phyloP scores from a whole-genome alignment of 1,140 invertebrate species.

The Lasioglossum baleicum region DNA sequence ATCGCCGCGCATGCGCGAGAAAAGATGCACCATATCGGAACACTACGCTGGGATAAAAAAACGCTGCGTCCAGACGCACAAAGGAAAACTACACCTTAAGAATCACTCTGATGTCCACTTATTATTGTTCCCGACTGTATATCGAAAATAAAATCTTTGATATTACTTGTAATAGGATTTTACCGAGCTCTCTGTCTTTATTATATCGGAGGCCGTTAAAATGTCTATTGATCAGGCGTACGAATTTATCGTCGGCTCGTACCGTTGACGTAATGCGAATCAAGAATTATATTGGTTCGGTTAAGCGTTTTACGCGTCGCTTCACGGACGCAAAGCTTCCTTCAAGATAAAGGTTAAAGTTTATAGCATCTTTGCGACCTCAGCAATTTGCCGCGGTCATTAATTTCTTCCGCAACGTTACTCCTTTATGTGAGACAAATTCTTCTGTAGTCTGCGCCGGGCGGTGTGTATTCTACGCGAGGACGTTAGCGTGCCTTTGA shows the following conservation, averaged over 20 bases:
- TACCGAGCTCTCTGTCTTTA: too few relatives aligned
- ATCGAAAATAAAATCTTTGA: too few relatives aligned
- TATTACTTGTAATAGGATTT: too few relatives aligned
- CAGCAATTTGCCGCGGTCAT: conserved; percentile 38
- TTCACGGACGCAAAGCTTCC: conserved; percentile 31
- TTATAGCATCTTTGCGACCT: conserved; percentile 44
- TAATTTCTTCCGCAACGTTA: conserved; percentile 52
- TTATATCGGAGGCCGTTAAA: too few relatives aligned
- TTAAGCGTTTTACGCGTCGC: conserved; percentile 40
- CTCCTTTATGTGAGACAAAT: conserved; percentile 37
- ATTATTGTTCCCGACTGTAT: too few relatives aligned
- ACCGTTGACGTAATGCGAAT: conserved; percentile 19
- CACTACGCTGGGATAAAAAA: too few relatives aligned
- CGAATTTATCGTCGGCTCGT: neutral
- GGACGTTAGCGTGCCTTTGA: conserved; percentile 18
- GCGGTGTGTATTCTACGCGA: neutral
- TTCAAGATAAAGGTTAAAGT: conserved; percentile 47
- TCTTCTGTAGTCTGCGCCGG: conserved; percentile 22
- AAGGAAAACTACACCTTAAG: too few relatives aligned
- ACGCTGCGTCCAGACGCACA: too few relatives aligned
- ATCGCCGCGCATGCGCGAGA: too few relatives aligned
- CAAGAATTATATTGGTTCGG: conserved; percentile 45
- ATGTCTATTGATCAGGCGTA: too few relatives aligned
- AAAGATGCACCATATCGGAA: too few relatives aligned
- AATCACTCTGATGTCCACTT: too few relatives aligned